Percentiles rank a stretch among this genome's conserved stretches.
phyloP scores from a whole-genome alignment of 2,888 invertebrate species.

The Philopedon plagiatum region DNA sequence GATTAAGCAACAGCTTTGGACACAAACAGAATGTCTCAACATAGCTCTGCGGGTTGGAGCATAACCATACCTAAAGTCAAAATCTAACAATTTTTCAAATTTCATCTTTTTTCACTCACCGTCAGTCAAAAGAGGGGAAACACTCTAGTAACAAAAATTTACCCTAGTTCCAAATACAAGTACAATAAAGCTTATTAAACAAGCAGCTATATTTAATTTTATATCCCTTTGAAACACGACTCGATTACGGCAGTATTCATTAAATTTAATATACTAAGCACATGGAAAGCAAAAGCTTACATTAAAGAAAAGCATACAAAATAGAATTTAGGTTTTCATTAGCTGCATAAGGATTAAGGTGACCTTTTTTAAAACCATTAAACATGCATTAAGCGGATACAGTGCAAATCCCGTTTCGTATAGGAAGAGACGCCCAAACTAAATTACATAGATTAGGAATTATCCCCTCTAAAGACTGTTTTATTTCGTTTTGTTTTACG shows the following conservation, averaged over 20 bases:
- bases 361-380: conserved; percentile 42
- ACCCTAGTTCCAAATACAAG: no score
- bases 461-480: conserved; percentile 28
- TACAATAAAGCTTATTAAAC: neutral
- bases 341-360: conserved; percentile 32
- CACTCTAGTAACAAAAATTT: no score
- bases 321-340: conserved; percentile 36
- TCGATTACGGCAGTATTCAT: neutral
- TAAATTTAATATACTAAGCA: neutral
- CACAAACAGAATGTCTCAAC: no score
- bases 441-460: conserved; percentile 41
- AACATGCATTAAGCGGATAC: conserved; percentile 36
- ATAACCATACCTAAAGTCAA: no score
- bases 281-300: neutral
- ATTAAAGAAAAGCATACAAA: conserved; percentile 30
- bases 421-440: conserved; percentile 20
- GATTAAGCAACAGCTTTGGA: no score
- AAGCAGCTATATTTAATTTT: neutral
- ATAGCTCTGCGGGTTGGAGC: no score
- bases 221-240: neutral
- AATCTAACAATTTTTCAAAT: no score
- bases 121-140: no score
- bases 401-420: conserved; percentile 28
- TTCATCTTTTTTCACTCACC: no score
- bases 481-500: conserved; percentile 17